Evolutionary conservation across 2,797 vertebrate species (phyloP), one percentile per base, ranked within the genome.

Genomic region (Dipus sagitta): DNA sequence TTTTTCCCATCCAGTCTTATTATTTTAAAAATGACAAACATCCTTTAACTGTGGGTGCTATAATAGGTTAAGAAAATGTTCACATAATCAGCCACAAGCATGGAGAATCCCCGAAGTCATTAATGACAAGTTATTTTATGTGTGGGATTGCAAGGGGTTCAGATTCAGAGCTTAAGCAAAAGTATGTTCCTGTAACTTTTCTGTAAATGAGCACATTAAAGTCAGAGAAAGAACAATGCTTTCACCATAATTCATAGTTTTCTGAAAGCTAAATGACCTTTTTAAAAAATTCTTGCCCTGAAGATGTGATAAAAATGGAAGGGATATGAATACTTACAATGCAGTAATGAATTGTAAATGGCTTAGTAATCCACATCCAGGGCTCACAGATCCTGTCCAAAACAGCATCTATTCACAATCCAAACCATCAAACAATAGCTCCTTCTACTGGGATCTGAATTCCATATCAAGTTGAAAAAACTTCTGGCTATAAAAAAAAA

Each of bases 201-300:
- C 96, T 94, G 85, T 93, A 97, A 97, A 97, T 97, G 96, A 96
- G 92, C 88, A 96, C 91, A 96, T 96, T 97, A 95, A 95, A 96
- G 87, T 97, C 65, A 91, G 11, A 1, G 21, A 88, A 90, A 78
- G 96, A 60, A 96, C 95, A 80, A 96, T 95, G 90, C 94, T 95
- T 91, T 17, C 15, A 54, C 58, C 91, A 96, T 83, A 75, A 94
- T 97, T 97, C 93, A 97, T 90, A 76, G 0, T 20, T 86, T 81
- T 6, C 42, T 92, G 88, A 97, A 97, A 18, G 93, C 76, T 90
- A 95, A 70, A 79, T 81, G 90, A 96, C 91, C 71, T 94, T 95
- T 86, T 79, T 21, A 96, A 95, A 96, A 96, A 96, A 86, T 38
- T 92, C 82, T 87, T 95, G 38, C 78, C 83, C 77, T 81, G 23